Conservation (phyloP, 2,113 vertebrate genomes). For the Phocoena phocoena region DNA sequence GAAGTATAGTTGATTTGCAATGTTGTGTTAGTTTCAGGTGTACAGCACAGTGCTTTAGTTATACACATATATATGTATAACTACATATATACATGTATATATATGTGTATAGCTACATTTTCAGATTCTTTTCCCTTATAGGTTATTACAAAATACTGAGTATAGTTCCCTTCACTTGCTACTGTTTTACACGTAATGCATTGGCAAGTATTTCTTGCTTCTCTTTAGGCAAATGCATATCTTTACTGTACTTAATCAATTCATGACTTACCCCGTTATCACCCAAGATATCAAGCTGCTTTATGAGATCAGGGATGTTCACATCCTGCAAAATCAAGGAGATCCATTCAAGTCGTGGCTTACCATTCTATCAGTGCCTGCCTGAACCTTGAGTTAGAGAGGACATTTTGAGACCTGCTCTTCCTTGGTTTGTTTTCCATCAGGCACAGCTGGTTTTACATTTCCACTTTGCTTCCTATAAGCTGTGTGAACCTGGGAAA, state of each 20-base stretch:
- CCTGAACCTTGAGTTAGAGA: background rate
- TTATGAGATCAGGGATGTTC: conserved; percentile 98
- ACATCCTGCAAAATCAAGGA: conserved; percentile 90
- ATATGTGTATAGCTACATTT: background rate
- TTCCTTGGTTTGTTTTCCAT: background rate
- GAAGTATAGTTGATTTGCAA: background rate
- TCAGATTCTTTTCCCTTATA: background rate
- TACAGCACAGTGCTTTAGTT: background rate
- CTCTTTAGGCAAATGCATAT: background rate
- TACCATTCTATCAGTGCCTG: background rate
- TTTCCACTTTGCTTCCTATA: background rate
- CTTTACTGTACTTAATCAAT: background rate
- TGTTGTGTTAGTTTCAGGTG: background rate
- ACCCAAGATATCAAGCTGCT: conserved; percentile 97
- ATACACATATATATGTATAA: background rate
- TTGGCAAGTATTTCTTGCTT: background rate
- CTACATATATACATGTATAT: too few species aligned
- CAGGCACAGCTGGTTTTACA: background rate
- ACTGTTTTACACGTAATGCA: background rate
- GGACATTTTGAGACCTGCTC: background rate
- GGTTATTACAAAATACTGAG: background rate
- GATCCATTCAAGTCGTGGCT: background rate
- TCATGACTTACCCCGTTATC: conserved; percentile 94
- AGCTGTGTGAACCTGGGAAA: background rate
- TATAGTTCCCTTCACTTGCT: background rate